A percentile compares a stretch with the other conserved stretches of the same genome.
phyloP scores from a whole-genome alignment of 1,140 invertebrate species.

The Drosophila ironensis region DNA sequence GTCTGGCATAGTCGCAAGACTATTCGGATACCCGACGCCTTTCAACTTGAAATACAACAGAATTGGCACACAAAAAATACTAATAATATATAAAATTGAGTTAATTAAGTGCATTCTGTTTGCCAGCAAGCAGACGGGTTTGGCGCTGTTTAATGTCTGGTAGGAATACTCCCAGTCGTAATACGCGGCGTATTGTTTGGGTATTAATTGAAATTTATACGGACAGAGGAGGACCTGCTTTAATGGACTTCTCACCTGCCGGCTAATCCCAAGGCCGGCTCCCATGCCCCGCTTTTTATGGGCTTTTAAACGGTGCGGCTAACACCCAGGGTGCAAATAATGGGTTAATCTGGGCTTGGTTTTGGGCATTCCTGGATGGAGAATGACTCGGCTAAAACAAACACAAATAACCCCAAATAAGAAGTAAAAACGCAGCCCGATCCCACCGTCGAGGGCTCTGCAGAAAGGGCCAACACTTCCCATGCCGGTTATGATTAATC shows the following conservation, averaged over 20 bases:
- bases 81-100: slow-evolving; percentile 28
- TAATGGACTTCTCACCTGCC: slow-evolving; percentile 58
- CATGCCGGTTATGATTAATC: slow-evolving; percentile 26
- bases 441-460: not conserved
- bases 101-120: slow-evolving; percentile 63
- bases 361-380: slow-evolving; percentile 14
- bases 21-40: slow-evolving; percentile 1
- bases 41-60: not conserved
- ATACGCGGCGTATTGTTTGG: slow-evolving; percentile 33
- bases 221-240: slow-evolving; percentile 23
- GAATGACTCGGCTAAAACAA: slow-evolving; percentile 16
- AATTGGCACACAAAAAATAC: slow-evolving; percentile 8
- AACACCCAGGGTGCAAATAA: slow-evolving; percentile 25
- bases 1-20: slow-evolving; percentile 28
- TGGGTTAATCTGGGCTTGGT: slow-evolving; percentile 15
- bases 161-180: slow-evolving; percentile 49
- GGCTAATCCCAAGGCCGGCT: slow-evolving; percentile 60
- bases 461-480: slow-evolving; percentile 6
- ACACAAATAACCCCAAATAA: not conserved
- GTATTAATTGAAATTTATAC: slow-evolving; percentile 53
- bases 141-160: slow-evolving; percentile 31
- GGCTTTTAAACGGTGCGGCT: slow-evolving; percentile 33
- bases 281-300: slow-evolving; percentile 9
- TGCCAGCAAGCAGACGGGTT: slow-evolving; percentile 53
- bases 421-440: no score